Evolutionary conservation across 64 coral and sea anemone species (phyloP), one percentile per base, ranked within the genome.

Genomic region (Porites lutea): DNA sequence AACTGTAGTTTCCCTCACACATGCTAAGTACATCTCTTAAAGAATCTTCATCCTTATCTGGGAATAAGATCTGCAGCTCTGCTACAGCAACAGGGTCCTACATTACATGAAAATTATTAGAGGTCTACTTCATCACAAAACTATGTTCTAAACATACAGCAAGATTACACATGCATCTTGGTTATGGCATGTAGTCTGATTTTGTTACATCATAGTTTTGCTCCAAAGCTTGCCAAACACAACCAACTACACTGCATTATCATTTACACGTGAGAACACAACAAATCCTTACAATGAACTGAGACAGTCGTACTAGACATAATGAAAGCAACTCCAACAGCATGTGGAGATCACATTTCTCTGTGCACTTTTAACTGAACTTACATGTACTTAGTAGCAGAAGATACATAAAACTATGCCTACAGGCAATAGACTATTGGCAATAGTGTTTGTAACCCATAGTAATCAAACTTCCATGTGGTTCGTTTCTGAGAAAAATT

Each of bases 101-200:
- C 66, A 69, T 5, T 21, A 69, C 2, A 69, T 69, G 66, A 69
- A 69, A 69, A 69, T n/a, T 5, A 21, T 69, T 69, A 69, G 66
- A 69, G 66, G 63, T 66, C 63, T 66, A 69, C 66, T 69, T 69
- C 66, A 69, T 69, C 66, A 69, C 66, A 69, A 69, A 69, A 69
- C 16, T 69, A 69, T 21, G 19, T 69, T 69, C 66, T 69, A 69
- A 69, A 69, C 66, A 69, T 69, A 69, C 66, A 69, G 66, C 23
- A 69, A 21, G 66, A 69, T 69, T 69, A 69, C 66, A 20, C 66
- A 69, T 21, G 19, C 66, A 69, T 69, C 66, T 69, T 69, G 66
- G 66, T 69, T 69, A 69, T 69, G 66, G 19, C 19, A 69, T 69
- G 66, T 21, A 69, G 66, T 21, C 66, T 69, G 66, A 69, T 69